Base-by-base conservation (phyloP, 2,888 invertebrate species). In the Andrena chrysosceles region DNA sequence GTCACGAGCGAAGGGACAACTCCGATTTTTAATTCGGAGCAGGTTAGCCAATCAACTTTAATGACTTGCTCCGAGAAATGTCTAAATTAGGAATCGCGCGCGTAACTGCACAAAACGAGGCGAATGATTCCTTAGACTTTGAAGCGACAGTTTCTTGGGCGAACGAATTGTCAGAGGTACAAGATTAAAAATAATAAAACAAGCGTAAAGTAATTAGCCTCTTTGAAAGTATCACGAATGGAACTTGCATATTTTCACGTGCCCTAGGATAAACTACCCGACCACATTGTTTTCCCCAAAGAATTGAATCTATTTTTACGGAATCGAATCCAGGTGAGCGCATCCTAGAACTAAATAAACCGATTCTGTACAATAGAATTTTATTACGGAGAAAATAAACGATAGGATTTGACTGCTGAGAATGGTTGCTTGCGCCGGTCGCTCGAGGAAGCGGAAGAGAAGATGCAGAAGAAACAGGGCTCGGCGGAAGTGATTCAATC, bases 301-400 rank as follows among this genome's bases (percentile, higher is more conserved):
- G 96, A 96, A 91, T 89, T 96, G n/a, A 96, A 96, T 91, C 94
- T 94, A 48, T 95, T 95, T 93, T 93, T 96, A 68, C 94, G 95
- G 83, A 95, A 95, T 82, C 95, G 96, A 90, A 94, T 96, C 52
- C 95, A 95, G 93, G 96, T 96, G 91, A 92, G 88, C 26, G 26
- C 73, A 60, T 13, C 42, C 1, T 42, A 1, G 42, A 42, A 42
- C 16, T 42, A 16, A 42, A 42, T 5, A 42, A 42, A 42, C 42
- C 42, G 13, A 42, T 13, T 42, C 42, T 42, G 42, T 42, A 42
- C 42, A 33, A 26, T 49, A 1, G 20, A 52, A 8, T 52, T 20
- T 8, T 52, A 49, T 52, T 6, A 13, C 31, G 13, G 66, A 8
- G 4, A 2, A 67, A 69, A 74, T 66, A 60, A 48, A 26, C 16